These are phyloP conservation scores for Crotophaga sulcirostris DNA, from an alignment of 2,113 vertebrate species.

Conservation along the genomic window DNA sequence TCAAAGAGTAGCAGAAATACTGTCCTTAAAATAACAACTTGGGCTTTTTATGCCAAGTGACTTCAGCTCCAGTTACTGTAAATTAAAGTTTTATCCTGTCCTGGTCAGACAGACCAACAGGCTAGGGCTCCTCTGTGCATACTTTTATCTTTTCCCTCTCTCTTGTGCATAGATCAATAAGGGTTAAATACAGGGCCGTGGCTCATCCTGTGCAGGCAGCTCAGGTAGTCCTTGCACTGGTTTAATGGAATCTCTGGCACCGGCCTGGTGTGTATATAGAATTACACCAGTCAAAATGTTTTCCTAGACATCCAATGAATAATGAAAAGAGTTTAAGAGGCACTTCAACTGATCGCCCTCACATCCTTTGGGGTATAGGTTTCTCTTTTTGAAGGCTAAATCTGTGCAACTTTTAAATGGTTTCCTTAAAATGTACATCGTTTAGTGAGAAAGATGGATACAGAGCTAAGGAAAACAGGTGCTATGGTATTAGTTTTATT, in stretches of 20 bases:
- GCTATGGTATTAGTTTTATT: not conserved
- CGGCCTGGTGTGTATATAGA: conserved; percentile 23
- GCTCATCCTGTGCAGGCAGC: not conserved
- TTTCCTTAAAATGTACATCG: not conserved
- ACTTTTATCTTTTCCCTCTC: not conserved
- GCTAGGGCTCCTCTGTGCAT: not conserved
- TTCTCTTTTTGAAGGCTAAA: not conserved
- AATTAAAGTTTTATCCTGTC: not conserved
- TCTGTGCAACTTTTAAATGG: not conserved
- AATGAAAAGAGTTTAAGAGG: conserved; percentile 54
- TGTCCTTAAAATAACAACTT: not conserved
- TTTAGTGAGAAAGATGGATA: not conserved
- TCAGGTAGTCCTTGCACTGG: not conserved
- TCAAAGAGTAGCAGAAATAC: not conserved
- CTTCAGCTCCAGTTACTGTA: not conserved
- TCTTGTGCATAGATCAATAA: not conserved
- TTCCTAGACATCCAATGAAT: conserved; percentile 47
- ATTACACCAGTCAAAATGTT: conserved; percentile 51
- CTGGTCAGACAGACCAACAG: not conserved
- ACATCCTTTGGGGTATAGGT: not conserved
- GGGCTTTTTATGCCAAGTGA: not conserved
- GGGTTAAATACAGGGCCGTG: conserved; percentile 14
- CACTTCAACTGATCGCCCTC: not conserved
- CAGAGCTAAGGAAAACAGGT: not conserved
- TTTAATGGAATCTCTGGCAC: conserved; percentile 59